Evolutionary conservation across 2,888 invertebrate genomes (phyloP).

Genomic region (Yponomeuta malinellus): DNA sequence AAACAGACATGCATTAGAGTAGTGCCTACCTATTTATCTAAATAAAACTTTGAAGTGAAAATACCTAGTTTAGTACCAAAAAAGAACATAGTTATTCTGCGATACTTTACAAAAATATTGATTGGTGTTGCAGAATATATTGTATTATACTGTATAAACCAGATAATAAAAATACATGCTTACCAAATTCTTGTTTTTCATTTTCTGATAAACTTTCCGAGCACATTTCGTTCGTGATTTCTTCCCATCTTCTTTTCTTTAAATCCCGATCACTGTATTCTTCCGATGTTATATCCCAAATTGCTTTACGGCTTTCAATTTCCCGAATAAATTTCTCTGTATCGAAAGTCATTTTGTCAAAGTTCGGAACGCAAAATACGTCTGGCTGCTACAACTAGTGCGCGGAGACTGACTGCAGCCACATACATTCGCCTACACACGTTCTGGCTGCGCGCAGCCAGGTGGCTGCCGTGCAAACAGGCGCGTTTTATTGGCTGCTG

Average conservation of each 20-base stretch:
- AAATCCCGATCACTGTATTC: not conserved
- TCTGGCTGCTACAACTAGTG: slow-evolving; percentile 24
- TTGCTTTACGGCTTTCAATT: no score
- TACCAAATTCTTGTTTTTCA: not conserved
- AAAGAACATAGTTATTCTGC: slow-evolving; percentile 21
- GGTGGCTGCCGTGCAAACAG: slow-evolving; percentile 16
- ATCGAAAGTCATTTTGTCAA: slow-evolving; percentile 22
- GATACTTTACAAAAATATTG: slow-evolving; percentile 26
- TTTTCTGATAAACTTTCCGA: slow-evolving; percentile 23
- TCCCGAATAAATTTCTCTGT: slow-evolving; percentile 24
- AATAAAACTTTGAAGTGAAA: slow-evolving; percentile 25
- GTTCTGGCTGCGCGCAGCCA: slow-evolving; percentile 18
- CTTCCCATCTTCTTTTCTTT: slow-evolving; percentile 29
- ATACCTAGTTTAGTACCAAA: slow-evolving; percentile 18
- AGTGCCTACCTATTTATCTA: slow-evolving; percentile 25
- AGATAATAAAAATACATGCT: no score
- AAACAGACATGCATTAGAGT: slow-evolving; percentile 24
- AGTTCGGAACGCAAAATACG: slow-evolving; percentile 22
- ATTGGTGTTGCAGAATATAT: slow-evolving; percentile 15
- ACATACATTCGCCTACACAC: slow-evolving; percentile 20
- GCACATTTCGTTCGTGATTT: slow-evolving; percentile 27
- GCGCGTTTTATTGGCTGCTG: slow-evolving; percentile 18
- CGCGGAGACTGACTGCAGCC: slow-evolving; percentile 16
- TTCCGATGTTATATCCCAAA: no score
- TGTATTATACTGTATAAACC: slow-evolving; percentile 13